Evolutionary conservation across 2,888 invertebrate genomes (phyloP).

Genomic region (Phanerotoma sp.): DNA sequence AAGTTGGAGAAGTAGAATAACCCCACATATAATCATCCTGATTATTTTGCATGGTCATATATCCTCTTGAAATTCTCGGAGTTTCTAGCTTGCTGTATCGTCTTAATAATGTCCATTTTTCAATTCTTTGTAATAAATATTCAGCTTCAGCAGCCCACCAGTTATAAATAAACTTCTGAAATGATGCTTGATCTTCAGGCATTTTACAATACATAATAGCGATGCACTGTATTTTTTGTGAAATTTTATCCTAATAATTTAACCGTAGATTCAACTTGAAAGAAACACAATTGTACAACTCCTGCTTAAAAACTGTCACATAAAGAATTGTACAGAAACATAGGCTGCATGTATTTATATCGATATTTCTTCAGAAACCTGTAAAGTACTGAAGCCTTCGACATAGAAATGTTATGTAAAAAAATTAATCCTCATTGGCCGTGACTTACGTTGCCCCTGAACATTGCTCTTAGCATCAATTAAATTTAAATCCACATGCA

Average conservation of each 20-base stretch:
- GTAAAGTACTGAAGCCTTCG: conserved; percentile 6
- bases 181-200: conserved; percentile 33
- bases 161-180: conserved; percentile 45
- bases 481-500: not conserved
- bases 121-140: conserved; percentile 50
- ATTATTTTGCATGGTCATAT: conserved; percentile 45
- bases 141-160: conserved; percentile 55
- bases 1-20: not conserved
- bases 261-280: no score
- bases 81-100: conserved; percentile 53
- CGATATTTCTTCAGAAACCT: conserved; percentile 2
- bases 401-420: not conserved
- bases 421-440: conserved; percentile 12
- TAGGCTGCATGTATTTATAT: no score
- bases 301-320: not conserved
- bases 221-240: no score
- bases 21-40: conserved; percentile 22
- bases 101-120: conserved; percentile 50
- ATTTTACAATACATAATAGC: no score
- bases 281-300: no score
- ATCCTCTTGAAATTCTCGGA: conserved; percentile 42
- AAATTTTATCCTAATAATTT: no score
- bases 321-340: conserved; percentile 3
- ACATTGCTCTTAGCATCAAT: not conserved
- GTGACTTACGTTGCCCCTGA: not conserved